Conservation (phyloP, 2,113 vertebrate genomes). For the Callithrix jacchus region DNA sequence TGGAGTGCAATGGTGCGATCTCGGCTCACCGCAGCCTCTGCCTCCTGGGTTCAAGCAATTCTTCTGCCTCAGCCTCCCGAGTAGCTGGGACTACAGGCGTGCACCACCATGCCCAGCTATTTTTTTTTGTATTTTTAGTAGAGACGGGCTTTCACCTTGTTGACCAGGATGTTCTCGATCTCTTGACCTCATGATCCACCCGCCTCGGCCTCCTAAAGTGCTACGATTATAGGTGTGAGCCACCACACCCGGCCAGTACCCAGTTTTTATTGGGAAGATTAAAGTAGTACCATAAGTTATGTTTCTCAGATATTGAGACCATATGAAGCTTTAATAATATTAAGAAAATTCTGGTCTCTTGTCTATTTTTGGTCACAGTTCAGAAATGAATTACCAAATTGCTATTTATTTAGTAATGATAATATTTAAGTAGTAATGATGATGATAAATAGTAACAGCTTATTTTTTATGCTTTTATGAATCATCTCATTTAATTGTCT, state of each 20-base stretch:
- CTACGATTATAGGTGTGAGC: too few relatives aligned
- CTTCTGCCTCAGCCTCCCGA: too few relatives aligned
- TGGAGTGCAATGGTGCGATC: too few relatives aligned
- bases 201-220: too few relatives aligned
- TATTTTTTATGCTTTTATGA: not conserved
- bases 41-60: too few relatives aligned
- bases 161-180: too few relatives aligned
- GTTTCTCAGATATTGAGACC: not conserved
- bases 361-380: slow-evolving; percentile 23
- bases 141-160: too few relatives aligned
- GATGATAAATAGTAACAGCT: not conserved
- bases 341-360: slow-evolving; percentile 13
- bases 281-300: not conserved
- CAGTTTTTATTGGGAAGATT: not conserved
- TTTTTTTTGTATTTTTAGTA: too few relatives aligned
- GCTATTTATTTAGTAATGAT: slow-evolving; percentile 29
- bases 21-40: too few relatives aligned
- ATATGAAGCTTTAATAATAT: not conserved
- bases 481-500: slow-evolving; percentile 16
- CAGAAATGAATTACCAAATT: slow-evolving; percentile 40
- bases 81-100: too few relatives aligned
- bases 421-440: slow-evolving; percentile 2
- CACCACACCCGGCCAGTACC: not conserved
- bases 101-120: too few relatives aligned
- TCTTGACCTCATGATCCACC: too few relatives aligned